Evolutionary conservation across 2,888 invertebrate species (phyloP).

Genomic region (Stictocephala bisonia): DNA sequence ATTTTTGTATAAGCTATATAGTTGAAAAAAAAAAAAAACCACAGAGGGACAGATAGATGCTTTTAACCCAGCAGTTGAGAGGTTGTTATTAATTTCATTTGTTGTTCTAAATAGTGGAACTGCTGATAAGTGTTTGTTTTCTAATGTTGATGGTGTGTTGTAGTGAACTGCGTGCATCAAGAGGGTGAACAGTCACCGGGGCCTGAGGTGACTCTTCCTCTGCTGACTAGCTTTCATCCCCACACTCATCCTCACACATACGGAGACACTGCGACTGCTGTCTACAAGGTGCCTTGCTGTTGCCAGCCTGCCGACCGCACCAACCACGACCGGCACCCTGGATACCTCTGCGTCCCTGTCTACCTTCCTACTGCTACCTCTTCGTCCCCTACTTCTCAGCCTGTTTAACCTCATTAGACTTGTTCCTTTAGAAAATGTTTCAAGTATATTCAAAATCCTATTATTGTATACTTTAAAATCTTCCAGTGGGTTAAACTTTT

Average conservation of each 20-base stretch:
- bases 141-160: not conserved
- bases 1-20: too few species aligned
- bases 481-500: too few species aligned
- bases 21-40: too few species aligned
- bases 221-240: constrained; percentile 51
- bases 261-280: not conserved
- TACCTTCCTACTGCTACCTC: constrained; percentile 33
- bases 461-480: too few species aligned
- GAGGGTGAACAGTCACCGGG: constrained; percentile 4
- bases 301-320: constrained; percentile 7
- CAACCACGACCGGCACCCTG: constrained; percentile 41
- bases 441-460: too few species aligned
- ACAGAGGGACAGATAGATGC: too few species aligned
- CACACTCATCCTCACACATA: not conserved
- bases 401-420: too few species aligned
- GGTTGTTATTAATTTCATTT: too few species aligned
- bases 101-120: not conserved
- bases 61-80: too few species aligned
- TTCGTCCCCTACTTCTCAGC: too few species aligned
- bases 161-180: constrained; percentile 39
- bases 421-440: too few species aligned
- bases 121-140: too few species aligned
- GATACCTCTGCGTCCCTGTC: constrained; percentile 35
- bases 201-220: constrained; percentile 48
- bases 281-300: constrained; percentile 31